phyloP scores from a whole-genome alignment of 2,888 invertebrate genomes.

The Rotaria socialis region DNA sequence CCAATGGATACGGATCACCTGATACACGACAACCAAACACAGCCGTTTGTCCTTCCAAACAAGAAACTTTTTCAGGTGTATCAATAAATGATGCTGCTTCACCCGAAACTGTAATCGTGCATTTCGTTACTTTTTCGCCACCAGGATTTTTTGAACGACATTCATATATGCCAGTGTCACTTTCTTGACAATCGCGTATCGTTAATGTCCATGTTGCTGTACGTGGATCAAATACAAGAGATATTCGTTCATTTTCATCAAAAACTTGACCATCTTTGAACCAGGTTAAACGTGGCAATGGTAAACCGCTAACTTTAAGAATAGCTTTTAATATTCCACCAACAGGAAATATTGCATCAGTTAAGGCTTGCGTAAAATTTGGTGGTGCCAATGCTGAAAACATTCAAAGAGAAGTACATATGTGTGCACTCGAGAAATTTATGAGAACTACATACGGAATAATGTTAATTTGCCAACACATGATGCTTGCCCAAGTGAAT shows the following conservation, averaged over 20 bases:
- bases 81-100: slow-evolving; percentile 56
- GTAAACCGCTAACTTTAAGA: slow-evolving; percentile 83
- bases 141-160: slow-evolving; percentile 70
- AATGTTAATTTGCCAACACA: slow-evolving; percentile 38
- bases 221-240: slow-evolving; percentile 52
- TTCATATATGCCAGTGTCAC: slow-evolving; percentile 71
- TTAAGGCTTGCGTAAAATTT: slow-evolving; percentile 53
- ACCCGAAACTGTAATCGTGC: slow-evolving; percentile 57
- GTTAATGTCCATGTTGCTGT: slow-evolving; percentile 66
- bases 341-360: slow-evolving; percentile 55
- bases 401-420: neutral
- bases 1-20: slow-evolving; percentile 55
- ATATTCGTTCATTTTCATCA: slow-evolving; percentile 52
- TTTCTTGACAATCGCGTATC: slow-evolving; percentile 70
- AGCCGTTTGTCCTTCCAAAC: slow-evolving; percentile 53
- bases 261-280: slow-evolving; percentile 53
- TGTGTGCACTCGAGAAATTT: neutral
- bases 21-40: slow-evolving; percentile 56
- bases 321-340: slow-evolving; percentile 62
- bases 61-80: slow-evolving; percentile 57
- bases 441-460: neutral
- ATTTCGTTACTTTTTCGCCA: slow-evolving; percentile 67
- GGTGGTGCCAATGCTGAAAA: slow-evolving; percentile 57
- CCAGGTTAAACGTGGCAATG: slow-evolving; percentile 81
- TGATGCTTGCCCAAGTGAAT: slow-evolving; percentile 44